Evolutionary conservation across 2,888 invertebrate genomes (phyloP).

Genomic region (Onchidella celtica): DNA sequence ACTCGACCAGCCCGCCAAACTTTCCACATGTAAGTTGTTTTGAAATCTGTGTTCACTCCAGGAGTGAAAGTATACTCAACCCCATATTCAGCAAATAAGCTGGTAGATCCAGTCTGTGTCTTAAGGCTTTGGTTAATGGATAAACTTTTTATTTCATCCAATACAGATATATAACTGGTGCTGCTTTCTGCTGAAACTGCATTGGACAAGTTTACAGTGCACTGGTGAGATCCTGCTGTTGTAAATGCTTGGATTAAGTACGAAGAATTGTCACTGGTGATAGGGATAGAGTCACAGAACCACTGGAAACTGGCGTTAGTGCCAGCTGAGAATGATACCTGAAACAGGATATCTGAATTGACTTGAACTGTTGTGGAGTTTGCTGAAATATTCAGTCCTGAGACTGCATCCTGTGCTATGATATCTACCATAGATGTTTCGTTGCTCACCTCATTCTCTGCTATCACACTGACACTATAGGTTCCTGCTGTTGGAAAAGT

Average conservation of each 20-base stretch:
- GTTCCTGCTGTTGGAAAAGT: constrained; percentile 23
- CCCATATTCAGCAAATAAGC: constrained; percentile 49
- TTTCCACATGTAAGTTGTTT: constrained; percentile 34
- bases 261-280: constrained; percentile 15
- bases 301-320: constrained; percentile 40
- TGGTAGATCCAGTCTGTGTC: constrained; percentile 41
- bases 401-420: constrained; percentile 55
- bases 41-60: constrained; percentile 49
- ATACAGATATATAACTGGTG: constrained; percentile 39
- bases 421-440: constrained; percentile 49
- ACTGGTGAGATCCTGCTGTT: constrained; percentile 45
- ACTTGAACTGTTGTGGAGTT: constrained; percentile 49
- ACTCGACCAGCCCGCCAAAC: not conserved
- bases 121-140: constrained; percentile 50
- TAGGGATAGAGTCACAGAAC: constrained; percentile 34
- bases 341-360: constrained; percentile 30
- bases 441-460: constrained; percentile 54
- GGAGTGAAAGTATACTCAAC: constrained; percentile 43
- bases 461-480: constrained; percentile 46
- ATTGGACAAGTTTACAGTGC: constrained; percentile 54
- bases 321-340: constrained; percentile 13
- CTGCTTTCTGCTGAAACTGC: constrained; percentile 42
- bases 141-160: constrained; percentile 56
- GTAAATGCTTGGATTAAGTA: constrained; percentile 45
- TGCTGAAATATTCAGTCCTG: constrained; percentile 46